Percentiles rank a stretch among this genome's conserved stretches.
phyloP scores from a whole-genome alignment of 2,113 vertebrate species.

The Casuarius casuarius region DNA sequence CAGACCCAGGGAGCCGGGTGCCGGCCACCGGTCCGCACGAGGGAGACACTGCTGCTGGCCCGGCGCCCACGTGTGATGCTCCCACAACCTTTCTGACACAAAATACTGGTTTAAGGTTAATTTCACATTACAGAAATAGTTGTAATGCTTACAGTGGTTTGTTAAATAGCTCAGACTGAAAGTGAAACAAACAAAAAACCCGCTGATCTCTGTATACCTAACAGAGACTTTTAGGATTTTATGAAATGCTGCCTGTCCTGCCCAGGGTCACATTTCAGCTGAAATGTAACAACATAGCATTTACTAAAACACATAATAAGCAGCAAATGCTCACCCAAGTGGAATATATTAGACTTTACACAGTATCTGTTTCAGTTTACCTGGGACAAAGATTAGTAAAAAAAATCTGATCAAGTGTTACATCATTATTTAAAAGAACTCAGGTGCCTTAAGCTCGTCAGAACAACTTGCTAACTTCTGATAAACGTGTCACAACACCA shows the following conservation, averaged over 20 bases:
- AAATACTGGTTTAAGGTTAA: not conserved
- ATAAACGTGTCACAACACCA: not conserved
- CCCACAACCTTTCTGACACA: not conserved
- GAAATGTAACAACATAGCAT: not conserved
- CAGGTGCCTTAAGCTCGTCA: not conserved
- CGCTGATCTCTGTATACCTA: not conserved
- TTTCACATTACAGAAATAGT: not conserved
- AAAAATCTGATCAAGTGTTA: not conserved
- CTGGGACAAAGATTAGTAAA: not conserved
- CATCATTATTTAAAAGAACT: not conserved
- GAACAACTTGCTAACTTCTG: not conserved
- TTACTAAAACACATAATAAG: not conserved
- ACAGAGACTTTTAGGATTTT: not conserved
- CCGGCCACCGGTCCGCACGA: not conserved
- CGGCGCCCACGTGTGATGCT: fast-evolving
- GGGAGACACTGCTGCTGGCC: not conserved
- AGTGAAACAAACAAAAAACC: not conserved
- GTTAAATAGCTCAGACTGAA: not conserved
- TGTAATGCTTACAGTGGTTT: not conserved
- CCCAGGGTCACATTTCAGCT: not conserved
- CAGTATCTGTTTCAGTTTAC: not conserved
- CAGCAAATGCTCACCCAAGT: not conserved
- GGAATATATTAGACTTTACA: not conserved
- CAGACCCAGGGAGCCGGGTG: not conserved
- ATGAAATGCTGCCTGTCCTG: not conserved